phyloP scores from a whole-genome alignment of 2,888 invertebrate genomes.

The Temnothorax unifasciatus region DNA sequence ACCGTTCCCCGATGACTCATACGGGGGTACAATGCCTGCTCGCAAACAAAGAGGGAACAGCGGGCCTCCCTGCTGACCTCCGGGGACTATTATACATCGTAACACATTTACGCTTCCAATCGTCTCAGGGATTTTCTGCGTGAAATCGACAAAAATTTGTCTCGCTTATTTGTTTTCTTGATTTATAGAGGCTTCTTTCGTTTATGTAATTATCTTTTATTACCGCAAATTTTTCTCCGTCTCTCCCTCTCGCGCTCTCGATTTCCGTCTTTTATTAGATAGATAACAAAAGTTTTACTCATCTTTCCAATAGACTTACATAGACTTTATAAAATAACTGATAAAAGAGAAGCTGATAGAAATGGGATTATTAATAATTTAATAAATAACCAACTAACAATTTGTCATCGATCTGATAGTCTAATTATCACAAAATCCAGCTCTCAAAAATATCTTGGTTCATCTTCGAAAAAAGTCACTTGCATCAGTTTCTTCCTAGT shows the following conservation, averaged over 20 bases:
- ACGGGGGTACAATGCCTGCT: conserved; percentile 8
- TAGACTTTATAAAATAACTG: neutral
- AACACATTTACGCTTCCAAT: neutral
- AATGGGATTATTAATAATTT: neutral
- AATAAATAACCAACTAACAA: neutral
- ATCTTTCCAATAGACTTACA: neutral
- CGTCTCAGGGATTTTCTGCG: neutral
- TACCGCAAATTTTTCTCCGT: neutral
- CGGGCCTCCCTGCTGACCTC: neutral
- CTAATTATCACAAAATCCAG: neutral
- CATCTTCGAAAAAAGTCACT: neutral
- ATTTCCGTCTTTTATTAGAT: neutral
- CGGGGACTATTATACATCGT: neutral
- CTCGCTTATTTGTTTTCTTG: neutral
- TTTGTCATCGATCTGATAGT: neutral
- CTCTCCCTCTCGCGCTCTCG: neutral
- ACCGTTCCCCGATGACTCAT: conserved; percentile 47
- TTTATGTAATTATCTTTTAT: neutral
- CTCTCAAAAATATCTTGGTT: neutral
- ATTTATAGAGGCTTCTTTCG: neutral
- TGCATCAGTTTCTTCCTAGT: neutral
- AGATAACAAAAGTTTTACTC: neutral
- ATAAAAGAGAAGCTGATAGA: neutral
- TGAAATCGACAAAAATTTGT: neutral
- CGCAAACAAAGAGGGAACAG: conserved; percentile 5